phyloP scores from a whole-genome alignment of 2,113 vertebrate species.

The Dissostichus mawsoni region DNA sequence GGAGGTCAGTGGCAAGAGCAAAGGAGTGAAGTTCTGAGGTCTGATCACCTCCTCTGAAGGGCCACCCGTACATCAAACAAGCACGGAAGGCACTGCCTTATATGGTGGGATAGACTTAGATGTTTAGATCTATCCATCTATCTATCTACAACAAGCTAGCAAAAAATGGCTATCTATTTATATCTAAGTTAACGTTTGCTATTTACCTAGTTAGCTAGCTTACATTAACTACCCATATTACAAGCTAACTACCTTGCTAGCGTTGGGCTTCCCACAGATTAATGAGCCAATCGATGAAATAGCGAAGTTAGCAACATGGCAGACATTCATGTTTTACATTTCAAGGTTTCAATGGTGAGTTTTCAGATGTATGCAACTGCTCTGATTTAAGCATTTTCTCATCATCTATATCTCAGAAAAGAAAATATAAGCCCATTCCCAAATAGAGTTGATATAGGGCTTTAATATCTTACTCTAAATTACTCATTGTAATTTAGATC shows the following conservation, averaged over 20 bases:
- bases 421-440: neutral
- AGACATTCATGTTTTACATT: neutral
- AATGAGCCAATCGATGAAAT: neutral
- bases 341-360: neutral
- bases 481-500: neutral
- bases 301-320: neutral
- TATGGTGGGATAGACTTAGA: too few relatives aligned
- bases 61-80: constrained; percentile 27
- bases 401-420: neutral
- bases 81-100: too few relatives aligned
- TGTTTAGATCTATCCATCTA: too few relatives aligned
- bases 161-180: neutral
- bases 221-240: too few relatives aligned
- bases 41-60: neutral
- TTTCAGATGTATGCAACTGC: neutral
- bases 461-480: neutral
- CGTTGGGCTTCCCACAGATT: neutral
- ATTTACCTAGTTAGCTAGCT: too few relatives aligned
- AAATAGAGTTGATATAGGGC: neutral
- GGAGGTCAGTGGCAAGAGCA: constrained; percentile 37
- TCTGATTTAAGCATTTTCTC: neutral
- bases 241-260: too few relatives aligned
- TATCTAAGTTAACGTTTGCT: too few relatives aligned
- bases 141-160: neutral
- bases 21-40: neutral